These are phyloP conservation scores for Chloropsis cyanopogon DNA, from an alignment of 2,113 vertebrate genomes.

Conservation along the genomic window DNA sequence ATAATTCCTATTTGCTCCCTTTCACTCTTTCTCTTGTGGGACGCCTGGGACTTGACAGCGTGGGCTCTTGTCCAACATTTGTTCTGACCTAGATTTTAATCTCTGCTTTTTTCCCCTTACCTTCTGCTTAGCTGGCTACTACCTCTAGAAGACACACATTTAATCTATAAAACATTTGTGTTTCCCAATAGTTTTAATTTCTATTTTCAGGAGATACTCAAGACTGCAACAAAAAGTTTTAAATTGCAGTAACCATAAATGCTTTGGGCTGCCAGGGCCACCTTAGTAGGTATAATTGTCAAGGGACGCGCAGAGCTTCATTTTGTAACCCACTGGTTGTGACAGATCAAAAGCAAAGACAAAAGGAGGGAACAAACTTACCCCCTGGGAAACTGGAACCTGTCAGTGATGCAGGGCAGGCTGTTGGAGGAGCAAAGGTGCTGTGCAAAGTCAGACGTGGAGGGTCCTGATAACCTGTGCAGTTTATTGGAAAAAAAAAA, in stretches of 20 bases:
- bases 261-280: not conserved
- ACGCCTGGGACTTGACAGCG: not conserved
- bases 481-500: not conserved
- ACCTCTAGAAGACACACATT: not conserved
- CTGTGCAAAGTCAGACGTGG: not conserved
- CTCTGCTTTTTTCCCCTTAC: conserved; percentile 35
- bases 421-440: not conserved
- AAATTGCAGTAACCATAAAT: not conserved
- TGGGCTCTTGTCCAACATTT: not conserved
- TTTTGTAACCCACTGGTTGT: not conserved
- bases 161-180: conserved; percentile 15
- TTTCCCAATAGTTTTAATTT: conserved; percentile 10
- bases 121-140: conserved; percentile 29
- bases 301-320: not conserved
- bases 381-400: not conserved
- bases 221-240: not conserved
- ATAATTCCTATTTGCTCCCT: not conserved
- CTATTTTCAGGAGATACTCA: not conserved
- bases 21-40: not conserved
- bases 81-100: conserved; percentile 67
- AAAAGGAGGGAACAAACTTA: not conserved
- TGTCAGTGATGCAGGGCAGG: not conserved
- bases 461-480: not conserved
- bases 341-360: not conserved
- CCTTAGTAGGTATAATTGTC: not conserved